A percentile compares a stretch with the other conserved stretches of the same genome.
Evolutionary conservation across 2,888 invertebrate species (phyloP).

Genomic region (Polyommatus icarus): DNA sequence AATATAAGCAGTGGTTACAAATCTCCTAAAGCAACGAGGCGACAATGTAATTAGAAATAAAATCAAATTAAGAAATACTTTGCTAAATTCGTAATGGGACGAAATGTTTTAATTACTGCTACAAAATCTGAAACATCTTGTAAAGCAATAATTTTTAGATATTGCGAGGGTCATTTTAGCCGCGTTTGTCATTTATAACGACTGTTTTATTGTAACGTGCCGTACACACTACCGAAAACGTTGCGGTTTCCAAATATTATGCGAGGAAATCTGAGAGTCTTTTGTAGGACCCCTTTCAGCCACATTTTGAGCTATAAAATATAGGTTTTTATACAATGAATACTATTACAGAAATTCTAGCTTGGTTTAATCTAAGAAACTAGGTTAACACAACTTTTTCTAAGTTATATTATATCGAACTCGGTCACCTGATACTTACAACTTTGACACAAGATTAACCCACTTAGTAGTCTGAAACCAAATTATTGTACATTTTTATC

Average conservation of each 20-base stretch:
- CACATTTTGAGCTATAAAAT: neutral
- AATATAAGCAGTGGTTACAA: neutral
- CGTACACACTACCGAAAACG: neutral
- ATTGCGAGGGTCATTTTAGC: slow-evolving; percentile 22
- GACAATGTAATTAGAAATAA: slow-evolving; percentile 6
- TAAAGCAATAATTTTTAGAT: slow-evolving; percentile 18
- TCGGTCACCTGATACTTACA: neutral
- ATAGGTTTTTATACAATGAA: no score
- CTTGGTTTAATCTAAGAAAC: neutral
- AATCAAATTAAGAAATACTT: neutral
- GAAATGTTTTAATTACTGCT: neutral
- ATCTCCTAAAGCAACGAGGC: neutral
- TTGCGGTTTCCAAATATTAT: neutral
- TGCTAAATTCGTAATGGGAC: slow-evolving; percentile 1
- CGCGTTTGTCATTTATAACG: slow-evolving; percentile 10
- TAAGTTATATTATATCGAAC: neutral
- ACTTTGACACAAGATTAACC: neutral
- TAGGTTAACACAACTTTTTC: neutral
- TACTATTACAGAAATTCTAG: no score
- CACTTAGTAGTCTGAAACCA: neutral
- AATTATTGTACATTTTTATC: no score
- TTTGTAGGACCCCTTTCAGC: neutral
- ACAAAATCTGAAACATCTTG: slow-evolving; percentile 21
- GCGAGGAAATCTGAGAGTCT: neutral
- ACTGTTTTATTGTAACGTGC: neutral